Evolutionary conservation across 2,888 invertebrate genomes (phyloP), one percentile per base, ranked within the genome.

Genomic region (Sesia apiformis): DNA sequence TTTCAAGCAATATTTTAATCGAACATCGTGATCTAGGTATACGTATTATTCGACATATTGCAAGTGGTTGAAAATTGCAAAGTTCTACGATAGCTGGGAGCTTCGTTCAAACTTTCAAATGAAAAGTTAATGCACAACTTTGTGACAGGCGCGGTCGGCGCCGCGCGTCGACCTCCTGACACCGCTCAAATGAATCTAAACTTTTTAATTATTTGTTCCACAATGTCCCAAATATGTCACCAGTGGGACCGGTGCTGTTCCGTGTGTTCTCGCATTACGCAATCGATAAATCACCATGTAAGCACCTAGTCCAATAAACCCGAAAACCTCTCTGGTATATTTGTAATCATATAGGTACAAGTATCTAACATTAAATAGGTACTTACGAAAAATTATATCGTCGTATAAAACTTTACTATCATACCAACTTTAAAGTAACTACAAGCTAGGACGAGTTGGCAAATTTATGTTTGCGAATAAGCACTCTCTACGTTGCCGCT

Each of bases 91-190:
- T 46, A 23, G 46, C 46, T 8, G 50, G 38, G 38, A 50, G 50
- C 5, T 50, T 76, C 71, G 71, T 67, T 70, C 64, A 70, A 84
- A 83, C 78, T 84, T 82, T 77, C 77, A 83, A 84, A 85, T 85
- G 83, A 82, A 84, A 85, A 84, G 83, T 84, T 84, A 84, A 84
- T 78, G 81, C 74, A 67, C 71, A 82, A 84, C 72, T 84, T 82
- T 63, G 64, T 77, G 82, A 81, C 81, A 79, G 78, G 71, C 72
- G 74, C 75, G 76, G 74, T 63, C 68, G 67, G 62, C 66, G 71
- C 71, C 72, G 67, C 65, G 64, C 64, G 69, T 70, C 74, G 73
- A 71, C 74, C 76, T 75, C 63, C 72, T 74, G 69, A 69, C 72
- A 66, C 66, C 63, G 71, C 70, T 67, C 63, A 67, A 76, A 81